Percentiles rank a stretch among this genome's conserved stretches.
These are phyloP conservation scores for Cremastinae sp. DNA, from an alignment of 2,888 invertebrate species.

Conservation along the genomic window DNA sequence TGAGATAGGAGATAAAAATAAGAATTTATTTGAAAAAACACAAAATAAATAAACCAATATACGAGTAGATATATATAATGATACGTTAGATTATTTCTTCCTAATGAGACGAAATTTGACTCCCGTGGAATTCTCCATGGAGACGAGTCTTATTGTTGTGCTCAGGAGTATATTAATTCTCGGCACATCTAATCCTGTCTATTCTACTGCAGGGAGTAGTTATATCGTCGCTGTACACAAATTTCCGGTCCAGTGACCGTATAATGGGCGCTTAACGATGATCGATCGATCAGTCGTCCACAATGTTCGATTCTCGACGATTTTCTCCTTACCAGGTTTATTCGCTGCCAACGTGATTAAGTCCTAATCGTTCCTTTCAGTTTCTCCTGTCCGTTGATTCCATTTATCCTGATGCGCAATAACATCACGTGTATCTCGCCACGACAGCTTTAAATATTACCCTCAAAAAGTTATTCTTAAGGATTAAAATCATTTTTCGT, in stretches of 20 bases:
- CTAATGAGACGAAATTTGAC: not conserved
- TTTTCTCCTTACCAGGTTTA: slow-evolving; percentile 42
- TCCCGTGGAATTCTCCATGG: not conserved
- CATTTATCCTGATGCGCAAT: not conserved
- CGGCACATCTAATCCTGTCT: slow-evolving; percentile 2
- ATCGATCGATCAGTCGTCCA: slow-evolving; percentile 66
- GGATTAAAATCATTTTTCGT: too few relatives aligned
- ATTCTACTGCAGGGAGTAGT: slow-evolving; percentile 11
- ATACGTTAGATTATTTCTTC: too few relatives aligned
- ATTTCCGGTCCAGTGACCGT: slow-evolving; percentile 55
- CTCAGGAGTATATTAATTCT: slow-evolving; percentile 19
- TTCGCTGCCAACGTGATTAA: slow-evolving; percentile 22
- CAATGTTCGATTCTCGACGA: slow-evolving; percentile 64
- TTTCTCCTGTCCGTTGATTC: not conserved
- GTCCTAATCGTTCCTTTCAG: slow-evolving; percentile 1
- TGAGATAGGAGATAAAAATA: too few relatives aligned
- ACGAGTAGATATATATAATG: too few relatives aligned
- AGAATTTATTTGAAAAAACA: too few relatives aligned
- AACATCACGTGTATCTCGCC: too few relatives aligned
- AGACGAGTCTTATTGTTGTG: slow-evolving; percentile 2
- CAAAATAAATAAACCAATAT: too few relatives aligned
- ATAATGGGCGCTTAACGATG: slow-evolving; percentile 68
- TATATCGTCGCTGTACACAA: slow-evolving; percentile 54
- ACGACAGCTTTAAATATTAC: too few relatives aligned
- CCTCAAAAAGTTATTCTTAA: too few relatives aligned